phyloP scores from a whole-genome alignment of 2,797 vertebrate species.

The Clarias fuscus region DNA sequence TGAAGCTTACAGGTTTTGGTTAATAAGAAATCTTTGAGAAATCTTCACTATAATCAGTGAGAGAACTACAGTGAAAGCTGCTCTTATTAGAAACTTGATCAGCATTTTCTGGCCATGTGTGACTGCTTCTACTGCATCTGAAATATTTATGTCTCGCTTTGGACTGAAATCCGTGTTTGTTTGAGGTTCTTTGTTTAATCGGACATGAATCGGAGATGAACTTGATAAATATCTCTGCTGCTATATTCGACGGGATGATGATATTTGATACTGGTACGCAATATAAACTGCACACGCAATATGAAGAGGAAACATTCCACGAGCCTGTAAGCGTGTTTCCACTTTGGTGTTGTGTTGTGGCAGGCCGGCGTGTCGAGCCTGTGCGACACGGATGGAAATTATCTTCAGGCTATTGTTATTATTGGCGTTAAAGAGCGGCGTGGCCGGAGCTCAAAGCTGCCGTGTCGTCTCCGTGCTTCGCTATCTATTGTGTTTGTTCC shows the following conservation, averaged over 20 bases:
- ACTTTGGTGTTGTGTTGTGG: background rate
- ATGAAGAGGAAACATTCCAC: background rate
- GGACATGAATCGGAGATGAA: background rate
- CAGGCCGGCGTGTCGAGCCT: background rate
- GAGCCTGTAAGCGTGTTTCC: background rate
- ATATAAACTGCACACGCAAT: background rate
- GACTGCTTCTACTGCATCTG: background rate
- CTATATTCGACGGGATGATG: too few relatives aligned
- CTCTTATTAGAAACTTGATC: background rate
- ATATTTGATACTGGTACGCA: background rate
- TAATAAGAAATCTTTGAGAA: background rate
- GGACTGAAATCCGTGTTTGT: background rate
- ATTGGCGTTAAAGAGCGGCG: background rate
- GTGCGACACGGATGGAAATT: background rate
- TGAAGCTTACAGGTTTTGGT: background rate
- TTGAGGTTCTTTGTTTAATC: background rate
- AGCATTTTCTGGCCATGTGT: background rate
- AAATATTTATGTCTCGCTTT: background rate
- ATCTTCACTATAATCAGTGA: too few relatives aligned
- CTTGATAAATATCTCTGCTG: background rate
- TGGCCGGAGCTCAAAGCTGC: background rate
- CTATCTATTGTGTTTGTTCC: background rate
- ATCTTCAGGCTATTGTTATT: conserved; percentile 14
- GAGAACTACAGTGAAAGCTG: background rate
- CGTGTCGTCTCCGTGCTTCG: background rate